A percentile compares a stretch with the other conserved stretches of the same genome.
Evolutionary conservation across 2,797 vertebrate genomes (phyloP).

Genomic region (Diceros bicornis): DNA sequence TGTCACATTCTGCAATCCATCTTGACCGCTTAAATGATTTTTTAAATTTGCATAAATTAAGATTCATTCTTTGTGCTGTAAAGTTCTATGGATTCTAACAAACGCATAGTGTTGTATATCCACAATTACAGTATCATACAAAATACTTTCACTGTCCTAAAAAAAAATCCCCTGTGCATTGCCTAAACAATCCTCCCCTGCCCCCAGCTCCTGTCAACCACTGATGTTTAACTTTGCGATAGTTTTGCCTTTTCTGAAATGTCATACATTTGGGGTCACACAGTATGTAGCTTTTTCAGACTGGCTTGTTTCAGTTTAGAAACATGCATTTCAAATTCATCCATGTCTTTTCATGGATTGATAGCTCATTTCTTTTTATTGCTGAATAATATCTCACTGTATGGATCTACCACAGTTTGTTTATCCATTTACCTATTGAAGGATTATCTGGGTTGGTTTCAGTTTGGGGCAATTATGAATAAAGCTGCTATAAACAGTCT

Average conservation of each 20-base stretch:
- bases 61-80: not conserved
- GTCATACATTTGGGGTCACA: not conserved
- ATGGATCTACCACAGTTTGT: not conserved
- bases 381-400: not conserved
- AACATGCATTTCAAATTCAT: not conserved
- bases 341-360: not conserved
- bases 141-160: not conserved
- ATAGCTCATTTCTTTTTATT: not conserved
- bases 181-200: not conserved
- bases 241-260: not conserved
- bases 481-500: not conserved
- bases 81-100: not conserved
- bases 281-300: not conserved
- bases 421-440: not conserved
- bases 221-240: not conserved
- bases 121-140: not conserved
- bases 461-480: not conserved
- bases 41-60: constrained; percentile 1
- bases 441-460: not conserved
- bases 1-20: not conserved
- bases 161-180: not conserved
- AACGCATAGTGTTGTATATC: not conserved
- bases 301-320: not conserved
- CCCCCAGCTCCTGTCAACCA: not conserved
- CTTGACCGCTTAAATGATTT: not conserved